phyloP scores from a whole-genome alignment of 2,888 invertebrate genomes.

The Balanococcus diminutus region DNA sequence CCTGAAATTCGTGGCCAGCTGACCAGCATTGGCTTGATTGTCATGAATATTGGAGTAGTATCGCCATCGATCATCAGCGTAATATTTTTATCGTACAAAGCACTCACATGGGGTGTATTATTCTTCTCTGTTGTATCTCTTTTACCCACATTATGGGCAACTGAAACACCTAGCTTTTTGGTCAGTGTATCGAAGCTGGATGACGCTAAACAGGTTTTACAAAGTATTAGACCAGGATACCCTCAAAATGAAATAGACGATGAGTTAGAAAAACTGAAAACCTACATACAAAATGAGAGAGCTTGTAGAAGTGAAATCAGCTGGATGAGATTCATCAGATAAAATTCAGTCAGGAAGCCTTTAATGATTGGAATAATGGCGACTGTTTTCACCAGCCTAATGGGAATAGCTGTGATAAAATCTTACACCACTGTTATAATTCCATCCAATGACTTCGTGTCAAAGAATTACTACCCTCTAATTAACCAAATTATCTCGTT shows the following conservation, averaged over 20 bases:
- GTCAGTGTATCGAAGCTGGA: background rate
- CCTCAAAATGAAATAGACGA: background rate
- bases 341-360: background rate
- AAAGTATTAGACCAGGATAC: background rate
- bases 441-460: background rate
- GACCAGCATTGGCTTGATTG: constrained; percentile 59
- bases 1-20: constrained; percentile 56
- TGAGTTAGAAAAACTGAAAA: background rate
- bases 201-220: background rate
- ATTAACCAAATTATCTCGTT: background rate
- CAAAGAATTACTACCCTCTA: constrained; percentile 34
- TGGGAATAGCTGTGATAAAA: background rate
- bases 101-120: background rate
- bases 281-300: background rate
- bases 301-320: background rate
- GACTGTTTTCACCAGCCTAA: background rate
- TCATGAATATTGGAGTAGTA: constrained; percentile 62
- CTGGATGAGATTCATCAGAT: background rate
- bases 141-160: background rate
- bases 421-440: background rate
- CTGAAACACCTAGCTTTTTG: background rate
- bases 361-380: background rate
- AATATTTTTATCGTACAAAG: background rate
- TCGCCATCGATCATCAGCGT: constrained; percentile 62
- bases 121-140: background rate